phyloP scores from a whole-genome alignment of 2,113 vertebrate genomes.

The Cyanoderma ruficeps region DNA sequence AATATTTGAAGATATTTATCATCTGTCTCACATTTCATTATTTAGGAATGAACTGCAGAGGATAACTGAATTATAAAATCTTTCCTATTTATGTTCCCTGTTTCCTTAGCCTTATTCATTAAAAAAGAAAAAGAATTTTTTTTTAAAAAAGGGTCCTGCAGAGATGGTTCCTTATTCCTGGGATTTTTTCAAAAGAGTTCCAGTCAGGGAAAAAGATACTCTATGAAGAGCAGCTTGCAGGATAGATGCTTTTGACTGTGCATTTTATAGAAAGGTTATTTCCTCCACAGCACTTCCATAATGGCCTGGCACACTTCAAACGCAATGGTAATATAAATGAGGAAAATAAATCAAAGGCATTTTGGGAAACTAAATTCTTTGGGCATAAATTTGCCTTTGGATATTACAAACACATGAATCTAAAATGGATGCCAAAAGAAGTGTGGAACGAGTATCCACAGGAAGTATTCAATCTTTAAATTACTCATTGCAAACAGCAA shows the following conservation, averaged over 20 bases:
- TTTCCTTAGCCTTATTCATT: neutral
- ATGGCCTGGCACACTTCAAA: neutral
- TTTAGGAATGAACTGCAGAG: neutral
- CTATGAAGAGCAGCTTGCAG: neutral
- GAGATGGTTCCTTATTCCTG: neutral
- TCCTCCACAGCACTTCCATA: neutral
- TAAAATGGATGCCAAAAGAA: neutral
- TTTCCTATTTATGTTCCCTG: neutral
- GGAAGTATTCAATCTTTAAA: neutral
- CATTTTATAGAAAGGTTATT: constrained; percentile 34
- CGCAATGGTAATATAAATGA: neutral
- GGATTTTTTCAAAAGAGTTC: neutral
- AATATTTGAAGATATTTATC: constrained; percentile 19
- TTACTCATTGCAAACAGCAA: neutral
- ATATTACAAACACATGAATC: neutral
- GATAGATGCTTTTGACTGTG: constrained; percentile 20
- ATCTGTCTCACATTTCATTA: neutral
- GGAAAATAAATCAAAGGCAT: constrained; percentile 46
- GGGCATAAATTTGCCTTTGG: constrained; percentile 16
- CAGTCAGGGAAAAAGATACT: neutral
- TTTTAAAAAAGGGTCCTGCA: neutral
- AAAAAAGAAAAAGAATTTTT: neutral
- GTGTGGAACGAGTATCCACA: neutral
- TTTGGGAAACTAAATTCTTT: constrained; percentile 5
- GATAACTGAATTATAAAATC: neutral